Evolutionary conservation across 53 echinoderm and acorn worm genomes (phyloP), one percentile per base, ranked within the genome.

Genomic region (Luidia sarsii): DNA sequence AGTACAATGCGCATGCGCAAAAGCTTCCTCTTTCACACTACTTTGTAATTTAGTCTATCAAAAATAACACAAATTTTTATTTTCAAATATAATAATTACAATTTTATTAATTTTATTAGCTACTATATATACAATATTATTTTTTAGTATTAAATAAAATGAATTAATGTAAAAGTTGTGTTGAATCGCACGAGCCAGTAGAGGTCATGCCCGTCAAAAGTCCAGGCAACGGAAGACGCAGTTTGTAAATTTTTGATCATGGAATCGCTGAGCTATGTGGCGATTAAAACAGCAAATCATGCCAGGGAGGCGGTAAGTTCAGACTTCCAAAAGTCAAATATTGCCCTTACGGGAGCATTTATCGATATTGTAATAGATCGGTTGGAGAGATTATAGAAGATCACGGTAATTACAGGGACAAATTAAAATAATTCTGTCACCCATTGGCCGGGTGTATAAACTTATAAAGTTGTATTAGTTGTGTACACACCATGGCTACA

Each of bases 241-340:
- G 15, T 52, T 72, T 55, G 57, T 27, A 23, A 35, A 72, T 18
- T 48, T 46, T 25, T 28, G 43, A 84, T 34, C 41, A 94, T 94
- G 94, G 94, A 94, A 79, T 91, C 91, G 29, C 63, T 94, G 15
- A 94, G 89, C 62, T 94, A 94, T 79, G 94, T 68, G 34, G 88
- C 89, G 13, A 64, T 94, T 57, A 91, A 90, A 65, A 91, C 94
- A 60, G 88, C 94, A 39, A 94, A 89, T 48, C 94, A 94, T 53
- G 94, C 90, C n/a, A 91, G 94, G 68, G 94, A 94, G 70, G 91
- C 94, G 37, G 94, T 94, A 89, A 86, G 89, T 38, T 39, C 57
- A 7, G 22, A 31, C 34, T 50, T 10, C 6, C 15, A n/a, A n/a
- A n/a, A n/a, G n/a, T n/a, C n/a, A n/a, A n/a, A n/a, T n/a, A n/a